These are phyloP conservation scores for Papilio xuthus DNA, from an alignment of 1,140 invertebrate species.

Conservation along the genomic window DNA sequence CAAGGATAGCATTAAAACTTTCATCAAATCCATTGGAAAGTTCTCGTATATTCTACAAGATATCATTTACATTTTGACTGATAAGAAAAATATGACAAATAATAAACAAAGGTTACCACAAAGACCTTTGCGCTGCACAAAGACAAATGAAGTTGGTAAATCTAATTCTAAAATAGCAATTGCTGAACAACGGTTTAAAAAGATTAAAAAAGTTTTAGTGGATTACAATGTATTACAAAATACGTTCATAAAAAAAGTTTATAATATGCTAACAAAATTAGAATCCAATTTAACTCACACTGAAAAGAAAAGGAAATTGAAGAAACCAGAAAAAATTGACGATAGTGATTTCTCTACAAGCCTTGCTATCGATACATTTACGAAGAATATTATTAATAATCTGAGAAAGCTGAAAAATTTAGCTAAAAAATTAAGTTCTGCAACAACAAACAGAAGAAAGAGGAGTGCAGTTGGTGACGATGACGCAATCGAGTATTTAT, in stretches of 20 bases:
- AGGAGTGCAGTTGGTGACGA: conserved; percentile 53
- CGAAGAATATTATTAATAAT: conserved; percentile 62
- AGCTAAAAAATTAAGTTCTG: conserved; percentile 50
- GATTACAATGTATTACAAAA: conserved; percentile 66
- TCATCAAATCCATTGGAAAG: conserved; percentile 62
- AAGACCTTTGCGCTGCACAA: conserved; percentile 38
- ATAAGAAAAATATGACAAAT: conserved; percentile 39
- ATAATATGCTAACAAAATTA: conserved; percentile 52
- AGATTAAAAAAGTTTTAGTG: conserved; percentile 55
- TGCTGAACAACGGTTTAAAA: conserved; percentile 47
- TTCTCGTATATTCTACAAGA: conserved; percentile 62
- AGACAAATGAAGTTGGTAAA: conserved; percentile 24
- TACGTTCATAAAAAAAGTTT: conserved; percentile 64
- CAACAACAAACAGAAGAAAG: conserved; percentile 49
- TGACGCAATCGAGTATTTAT: conserved; percentile 63
- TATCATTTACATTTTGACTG: conserved; percentile 53
- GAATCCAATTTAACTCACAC: conserved; percentile 43
- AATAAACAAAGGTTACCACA: conserved; percentile 28
- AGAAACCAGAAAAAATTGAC: conserved; percentile 39
- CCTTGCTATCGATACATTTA: conserved; percentile 50
- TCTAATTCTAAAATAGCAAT: conserved; percentile 38
- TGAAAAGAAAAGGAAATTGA: conserved; percentile 34
- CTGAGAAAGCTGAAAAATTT: conserved; percentile 61
- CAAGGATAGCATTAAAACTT: conserved; percentile 59
- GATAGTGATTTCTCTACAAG: conserved; percentile 45